These are phyloP conservation scores for Peromyscus leucopus DNA, from an alignment of 2,113 vertebrate genomes.

Conservation along the genomic window DNA sequence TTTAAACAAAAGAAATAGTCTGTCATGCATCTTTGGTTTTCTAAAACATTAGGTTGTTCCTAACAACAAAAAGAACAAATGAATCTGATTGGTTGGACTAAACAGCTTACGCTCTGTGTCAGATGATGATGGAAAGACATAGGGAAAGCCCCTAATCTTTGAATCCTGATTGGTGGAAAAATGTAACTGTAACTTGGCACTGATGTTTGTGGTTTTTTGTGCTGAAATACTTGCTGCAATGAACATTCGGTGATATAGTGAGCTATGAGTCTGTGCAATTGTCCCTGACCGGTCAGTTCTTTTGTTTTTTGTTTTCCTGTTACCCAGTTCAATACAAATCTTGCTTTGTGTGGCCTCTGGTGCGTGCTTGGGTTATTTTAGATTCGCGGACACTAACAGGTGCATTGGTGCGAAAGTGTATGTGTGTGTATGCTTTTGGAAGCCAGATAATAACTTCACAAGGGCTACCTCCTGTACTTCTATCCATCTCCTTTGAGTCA, in stretches of 20 bases:
- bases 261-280: neutral
- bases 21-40: neutral
- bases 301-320: neutral
- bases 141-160: neutral
- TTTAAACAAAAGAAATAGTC: neutral
- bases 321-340: neutral
- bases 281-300: neutral
- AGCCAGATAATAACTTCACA: neutral
- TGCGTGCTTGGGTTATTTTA: neutral
- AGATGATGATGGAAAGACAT: neutral
- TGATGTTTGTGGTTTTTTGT: neutral
- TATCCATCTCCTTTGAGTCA: neutral
- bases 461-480: neutral
- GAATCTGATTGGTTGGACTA: neutral
- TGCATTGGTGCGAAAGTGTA: neutral
- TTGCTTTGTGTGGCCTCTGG: neutral
- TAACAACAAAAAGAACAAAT: neutral
- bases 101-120: neutral
- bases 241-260: neutral
- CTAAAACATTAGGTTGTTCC: neutral
- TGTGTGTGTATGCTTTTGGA: neutral
- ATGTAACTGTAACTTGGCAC: neutral
- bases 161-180: neutral
- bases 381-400: neutral
- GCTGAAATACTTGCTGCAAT: neutral